Percentiles rank a stretch among this genome's conserved stretches.
Conservation (phyloP, 2,888 invertebrate genomes). For the Drosophila mercatorum region DNA sequence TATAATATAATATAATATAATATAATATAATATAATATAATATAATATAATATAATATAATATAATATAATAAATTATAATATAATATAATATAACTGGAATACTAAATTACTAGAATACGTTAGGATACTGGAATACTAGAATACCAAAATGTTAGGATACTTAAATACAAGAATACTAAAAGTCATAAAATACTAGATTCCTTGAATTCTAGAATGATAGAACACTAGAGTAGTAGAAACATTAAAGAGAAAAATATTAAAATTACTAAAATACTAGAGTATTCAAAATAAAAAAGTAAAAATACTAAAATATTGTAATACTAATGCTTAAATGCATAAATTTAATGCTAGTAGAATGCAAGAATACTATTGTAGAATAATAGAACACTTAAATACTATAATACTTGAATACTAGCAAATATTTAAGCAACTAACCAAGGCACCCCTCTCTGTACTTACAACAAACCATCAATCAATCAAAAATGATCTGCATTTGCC, state of each 20-base stretch:
- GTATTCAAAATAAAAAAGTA: no score
- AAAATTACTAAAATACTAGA: no score
- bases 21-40: background rate
- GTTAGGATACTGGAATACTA: background rate
- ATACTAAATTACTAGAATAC: background rate
- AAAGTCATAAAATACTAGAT: background rate
- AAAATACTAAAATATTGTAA: no score
- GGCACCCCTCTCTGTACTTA: background rate
- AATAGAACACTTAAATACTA: background rate
- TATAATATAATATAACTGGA: background rate
- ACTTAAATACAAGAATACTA: background rate
- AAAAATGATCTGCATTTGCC: background rate
- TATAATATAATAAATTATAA: background rate
- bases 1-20: background rate
- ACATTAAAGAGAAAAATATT: no score
- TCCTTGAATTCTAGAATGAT: background rate
- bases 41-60: background rate
- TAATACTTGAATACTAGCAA: background rate
- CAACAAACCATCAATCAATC: background rate
- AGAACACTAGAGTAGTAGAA: background rate
- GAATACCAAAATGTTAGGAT: background rate
- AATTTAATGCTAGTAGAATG: background rate
- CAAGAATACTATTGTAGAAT: background rate
- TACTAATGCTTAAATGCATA: no score
- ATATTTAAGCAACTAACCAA: background rate